Conservation (phyloP, 2,888 invertebrate genomes). For the Alsophila aescularia region DNA sequence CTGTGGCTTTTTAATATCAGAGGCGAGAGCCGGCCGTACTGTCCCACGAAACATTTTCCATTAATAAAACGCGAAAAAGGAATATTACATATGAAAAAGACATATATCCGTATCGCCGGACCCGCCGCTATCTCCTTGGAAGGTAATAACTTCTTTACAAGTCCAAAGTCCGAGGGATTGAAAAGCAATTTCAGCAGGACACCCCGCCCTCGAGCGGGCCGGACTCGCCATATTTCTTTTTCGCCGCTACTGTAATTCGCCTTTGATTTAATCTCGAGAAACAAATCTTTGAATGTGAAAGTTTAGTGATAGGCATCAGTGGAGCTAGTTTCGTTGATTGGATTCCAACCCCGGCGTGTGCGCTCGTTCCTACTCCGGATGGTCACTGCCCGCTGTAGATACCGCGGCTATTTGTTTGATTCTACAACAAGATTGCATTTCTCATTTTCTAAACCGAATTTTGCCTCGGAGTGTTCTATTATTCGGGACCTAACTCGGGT, state of each 20-base stretch:
- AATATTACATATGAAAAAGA: slow-evolving; percentile 85
- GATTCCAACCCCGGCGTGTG: slow-evolving; percentile 67
- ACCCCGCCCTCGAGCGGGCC: slow-evolving; percentile 79
- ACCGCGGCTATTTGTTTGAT: slow-evolving; percentile 79
- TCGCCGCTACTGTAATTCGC: slow-evolving; percentile 84
- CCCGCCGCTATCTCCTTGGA: slow-evolving; percentile 83
- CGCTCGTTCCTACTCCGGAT: slow-evolving; percentile 50
- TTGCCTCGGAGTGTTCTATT: slow-evolving; percentile 44
- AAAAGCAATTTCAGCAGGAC: slow-evolving; percentile 85
- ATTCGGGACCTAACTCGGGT: slow-evolving; percentile 32
- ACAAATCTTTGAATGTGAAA: slow-evolving; percentile 85
- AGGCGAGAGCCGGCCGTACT: slow-evolving; percentile 75
- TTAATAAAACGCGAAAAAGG: slow-evolving; percentile 86
- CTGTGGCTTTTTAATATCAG: slow-evolving; percentile 77
- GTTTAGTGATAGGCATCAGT: slow-evolving; percentile 82
- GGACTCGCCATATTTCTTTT: slow-evolving; percentile 83
- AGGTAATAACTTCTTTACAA: slow-evolving; percentile 86
- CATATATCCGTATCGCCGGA: slow-evolving; percentile 84
- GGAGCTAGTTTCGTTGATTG: slow-evolving; percentile 82
- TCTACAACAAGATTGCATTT: slow-evolving; percentile 76
- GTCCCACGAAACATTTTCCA: slow-evolving; percentile 84
- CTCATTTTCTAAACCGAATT: slow-evolving; percentile 69
- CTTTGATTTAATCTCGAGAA: slow-evolving; percentile 84
- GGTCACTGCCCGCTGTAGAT: slow-evolving; percentile 61
- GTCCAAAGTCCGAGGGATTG: slow-evolving; percentile 86